A percentile compares a stretch with the other conserved stretches of the same genome.
These are phyloP conservation scores for Heliconius eleuchia DNA, from an alignment of 1,140 invertebrate genomes.

Conservation along the genomic window DNA sequence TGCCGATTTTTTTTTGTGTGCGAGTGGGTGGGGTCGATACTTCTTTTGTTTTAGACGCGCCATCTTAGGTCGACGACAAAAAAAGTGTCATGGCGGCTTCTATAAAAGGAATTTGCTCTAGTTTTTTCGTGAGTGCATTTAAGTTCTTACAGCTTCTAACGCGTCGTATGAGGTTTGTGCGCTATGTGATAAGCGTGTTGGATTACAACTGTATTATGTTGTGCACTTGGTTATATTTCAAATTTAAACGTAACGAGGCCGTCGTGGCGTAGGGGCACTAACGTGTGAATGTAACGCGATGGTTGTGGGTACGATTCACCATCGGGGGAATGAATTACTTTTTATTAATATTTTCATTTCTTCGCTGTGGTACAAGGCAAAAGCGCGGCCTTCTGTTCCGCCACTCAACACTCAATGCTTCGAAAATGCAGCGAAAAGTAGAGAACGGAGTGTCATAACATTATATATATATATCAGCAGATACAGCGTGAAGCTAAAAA, in stretches of 20 bases:
- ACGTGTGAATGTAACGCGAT: too few species aligned
- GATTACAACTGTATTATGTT: neutral
- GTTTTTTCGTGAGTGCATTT: slow-evolving; percentile 43
- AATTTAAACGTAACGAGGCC: slow-evolving; percentile 9
- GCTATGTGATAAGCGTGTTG: neutral
- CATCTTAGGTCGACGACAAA: slow-evolving; percentile 77
- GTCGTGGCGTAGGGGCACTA: too few species aligned
- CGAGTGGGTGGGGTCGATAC: slow-evolving; percentile 64
- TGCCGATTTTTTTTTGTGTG: slow-evolving; percentile 38
- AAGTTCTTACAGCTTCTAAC: slow-evolving; percentile 28
- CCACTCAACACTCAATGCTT: too few species aligned
- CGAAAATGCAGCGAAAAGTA: too few species aligned
- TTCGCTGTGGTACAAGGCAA: too few species aligned
- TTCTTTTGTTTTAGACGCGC: slow-evolving; percentile 79
- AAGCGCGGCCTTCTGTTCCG: too few species aligned
- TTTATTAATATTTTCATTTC: too few species aligned
- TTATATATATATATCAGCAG: too few species aligned
- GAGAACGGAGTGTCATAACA: too few species aligned
- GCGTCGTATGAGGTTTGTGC: slow-evolving; percentile 15
- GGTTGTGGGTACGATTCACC: too few species aligned
- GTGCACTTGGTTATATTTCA: neutral
- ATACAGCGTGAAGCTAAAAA: too few species aligned
- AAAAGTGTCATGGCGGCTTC: slow-evolving; percentile 76
- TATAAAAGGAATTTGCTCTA: slow-evolving; percentile 64
- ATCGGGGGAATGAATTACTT: too few species aligned